Evolutionary conservation across 2,113 vertebrate genomes (phyloP), one percentile per base, ranked within the genome.

Genomic region (Ophiodon elongatus): DNA sequence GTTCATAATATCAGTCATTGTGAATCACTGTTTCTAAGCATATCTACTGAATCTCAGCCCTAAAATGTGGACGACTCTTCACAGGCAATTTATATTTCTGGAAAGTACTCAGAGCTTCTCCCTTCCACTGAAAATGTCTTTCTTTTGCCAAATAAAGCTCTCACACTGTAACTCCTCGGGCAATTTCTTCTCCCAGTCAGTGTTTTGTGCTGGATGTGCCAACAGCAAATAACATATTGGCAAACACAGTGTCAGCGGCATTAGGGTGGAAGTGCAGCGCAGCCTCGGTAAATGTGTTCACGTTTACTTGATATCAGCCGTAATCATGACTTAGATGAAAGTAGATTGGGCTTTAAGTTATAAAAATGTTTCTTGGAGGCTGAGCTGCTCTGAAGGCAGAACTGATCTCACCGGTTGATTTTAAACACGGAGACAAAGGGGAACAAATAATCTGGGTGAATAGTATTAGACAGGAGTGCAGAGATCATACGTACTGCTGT

Each of bases 81-180:
- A 71, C 76, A 70, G 83, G 82, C 77, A 78, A 86, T 89, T 85
- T 79, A 90, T 92, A 91, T 89, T 80, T 79, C 74, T 74, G 73
- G 39, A 17, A 81, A 85, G 75, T 69, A 65, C 86, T 79, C 50
- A 33, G 25, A 25, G n/a, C 11, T 70, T 73, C 75, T 81, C 21
- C 23, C 6, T 25, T 66, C 79, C 56, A 63, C 68, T 60, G 54
- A 85, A 81, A 74, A 82, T 37, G 79, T 81, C 79, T 88, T 65
- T 71, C 79, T 86, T 82, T 81, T 43, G 82, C 87, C 74, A 91
- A 87, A 88, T 91, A 85, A 89, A 88, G 63, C 82, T 80, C 79
- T 83, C 68, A 27, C 68, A 69, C 84, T 71, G 64, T 85, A 90
- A 71, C 81, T 90, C 85, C 78, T 79, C 39, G 41, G 79, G 84